Percentiles rank a stretch among this genome's conserved stretches.
These are phyloP conservation scores for Apaloderma vittatum DNA, from an alignment of 2,113 vertebrate species.

Conservation along the genomic window DNA sequence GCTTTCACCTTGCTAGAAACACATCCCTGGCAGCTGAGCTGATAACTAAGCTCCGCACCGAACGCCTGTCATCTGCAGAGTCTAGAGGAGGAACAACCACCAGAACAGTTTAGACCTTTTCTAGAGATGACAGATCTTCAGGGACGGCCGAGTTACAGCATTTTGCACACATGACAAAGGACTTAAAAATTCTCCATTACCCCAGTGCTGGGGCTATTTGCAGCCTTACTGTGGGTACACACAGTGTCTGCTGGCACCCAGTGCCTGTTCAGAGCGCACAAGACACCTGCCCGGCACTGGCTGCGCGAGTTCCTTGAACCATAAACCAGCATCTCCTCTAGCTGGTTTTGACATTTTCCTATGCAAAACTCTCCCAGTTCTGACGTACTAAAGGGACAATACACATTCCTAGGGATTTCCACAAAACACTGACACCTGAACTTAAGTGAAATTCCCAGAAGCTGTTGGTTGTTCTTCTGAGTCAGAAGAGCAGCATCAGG, in stretches of 20 bases:
- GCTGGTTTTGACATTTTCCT: background rate
- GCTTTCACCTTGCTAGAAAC: background rate
- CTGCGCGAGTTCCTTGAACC: background rate
- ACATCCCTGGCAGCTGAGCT: background rate
- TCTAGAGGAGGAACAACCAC: background rate
- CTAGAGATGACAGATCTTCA: background rate
- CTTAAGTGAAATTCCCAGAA: background rate
- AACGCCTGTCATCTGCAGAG: background rate
- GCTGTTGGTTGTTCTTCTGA: background rate
- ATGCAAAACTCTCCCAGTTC: background rate
- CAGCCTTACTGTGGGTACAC: background rate
- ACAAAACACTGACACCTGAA: background rate
- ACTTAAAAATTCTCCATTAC: background rate
- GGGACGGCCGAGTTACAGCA: background rate
- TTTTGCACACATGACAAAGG: fast-evolving
- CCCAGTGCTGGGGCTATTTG: background rate
- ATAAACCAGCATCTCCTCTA: background rate
- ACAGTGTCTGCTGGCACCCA: background rate
- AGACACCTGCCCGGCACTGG: background rate
- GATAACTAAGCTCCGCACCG: background rate
- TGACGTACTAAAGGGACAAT: background rate
- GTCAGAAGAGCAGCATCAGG: background rate
- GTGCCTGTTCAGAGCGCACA: background rate
- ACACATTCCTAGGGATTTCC: background rate
- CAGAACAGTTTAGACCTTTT: background rate